Evolutionary conservation across 2,113 vertebrate genomes (phyloP).

Genomic region (Noturus placidus): DNA sequence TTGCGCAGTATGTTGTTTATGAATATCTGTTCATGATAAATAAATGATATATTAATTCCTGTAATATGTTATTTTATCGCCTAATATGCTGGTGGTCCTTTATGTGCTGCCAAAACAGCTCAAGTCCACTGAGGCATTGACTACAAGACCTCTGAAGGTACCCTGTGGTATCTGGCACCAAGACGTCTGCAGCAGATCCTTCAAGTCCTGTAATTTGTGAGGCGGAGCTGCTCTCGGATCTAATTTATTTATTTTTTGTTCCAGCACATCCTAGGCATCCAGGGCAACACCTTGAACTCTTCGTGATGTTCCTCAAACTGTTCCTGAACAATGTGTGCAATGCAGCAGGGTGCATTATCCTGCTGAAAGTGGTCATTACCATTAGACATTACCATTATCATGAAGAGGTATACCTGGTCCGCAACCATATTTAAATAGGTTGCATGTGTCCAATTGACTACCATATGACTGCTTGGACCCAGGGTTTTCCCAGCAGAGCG

Average conservation of each 20-base stretch:
- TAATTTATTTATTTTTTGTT: not conserved
- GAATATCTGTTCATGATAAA: not conserved
- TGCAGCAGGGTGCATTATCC: not conserved
- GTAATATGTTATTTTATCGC: not conserved
- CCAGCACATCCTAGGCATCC: not conserved
- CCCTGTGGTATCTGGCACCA: not conserved
- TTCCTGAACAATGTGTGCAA: not conserved
- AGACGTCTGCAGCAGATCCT: not conserved
- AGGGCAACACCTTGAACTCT: not conserved
- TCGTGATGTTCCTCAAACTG: not conserved
- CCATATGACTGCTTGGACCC: not conserved
- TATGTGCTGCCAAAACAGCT: not conserved
- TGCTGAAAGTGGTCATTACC: not conserved
- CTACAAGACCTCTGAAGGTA: slow-evolving; percentile 4
- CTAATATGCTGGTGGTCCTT: not conserved
- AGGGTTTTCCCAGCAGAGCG: not conserved
- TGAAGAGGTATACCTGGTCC: not conserved
- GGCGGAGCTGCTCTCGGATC: not conserved
- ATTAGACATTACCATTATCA: not conserved
- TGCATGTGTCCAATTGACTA: not conserved
- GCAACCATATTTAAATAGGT: not conserved
- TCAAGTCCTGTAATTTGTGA: not conserved
- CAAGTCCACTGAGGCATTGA: not conserved
- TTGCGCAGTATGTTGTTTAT: not conserved
- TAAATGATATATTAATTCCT: not conserved